Evolutionary conservation across 1,140 invertebrate species (phyloP).

Genomic region (Euwallacea fornicatus): DNA sequence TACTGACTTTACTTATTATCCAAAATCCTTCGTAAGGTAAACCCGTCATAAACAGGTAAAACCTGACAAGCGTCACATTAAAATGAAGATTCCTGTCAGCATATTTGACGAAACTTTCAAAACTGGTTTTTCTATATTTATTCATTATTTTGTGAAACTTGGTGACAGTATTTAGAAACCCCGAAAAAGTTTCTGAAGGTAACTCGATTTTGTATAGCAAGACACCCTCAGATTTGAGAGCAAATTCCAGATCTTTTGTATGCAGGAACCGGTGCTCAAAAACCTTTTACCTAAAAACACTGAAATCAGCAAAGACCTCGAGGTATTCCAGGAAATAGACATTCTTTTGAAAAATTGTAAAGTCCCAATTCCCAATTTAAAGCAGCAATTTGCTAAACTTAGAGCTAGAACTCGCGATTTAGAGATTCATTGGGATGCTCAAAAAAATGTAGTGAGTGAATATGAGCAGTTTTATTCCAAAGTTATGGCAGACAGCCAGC

Average conservation of each 20-base stretch:
- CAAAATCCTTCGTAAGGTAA: too few species aligned
- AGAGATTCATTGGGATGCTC: not conserved
- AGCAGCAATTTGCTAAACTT: slow-evolving; percentile 24
- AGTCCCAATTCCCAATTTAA: slow-evolving; percentile 27
- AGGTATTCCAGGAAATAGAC: slow-evolving; percentile 36
- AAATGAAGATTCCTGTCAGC: too few species aligned
- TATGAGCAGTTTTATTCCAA: slow-evolving; percentile 41
- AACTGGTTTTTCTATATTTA: too few species aligned
- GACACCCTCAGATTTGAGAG: too few species aligned
- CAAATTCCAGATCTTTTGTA: slow-evolving; percentile 39
- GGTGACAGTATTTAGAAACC: too few species aligned
- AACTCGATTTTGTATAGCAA: too few species aligned
- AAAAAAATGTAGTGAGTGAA: slow-evolving; percentile 30
- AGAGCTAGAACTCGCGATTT: slow-evolving; percentile 27
- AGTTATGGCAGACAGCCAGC: slow-evolving; percentile 36
- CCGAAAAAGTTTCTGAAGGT: too few species aligned
- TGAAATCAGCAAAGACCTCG: slow-evolving; percentile 24
- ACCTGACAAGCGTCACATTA: too few species aligned
- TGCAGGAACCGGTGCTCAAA: slow-evolving; percentile 40
- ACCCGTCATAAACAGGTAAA: too few species aligned
- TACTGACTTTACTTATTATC: too few species aligned
- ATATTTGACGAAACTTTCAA: too few species aligned
- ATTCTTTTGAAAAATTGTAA: slow-evolving; percentile 25
- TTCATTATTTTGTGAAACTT: too few species aligned
- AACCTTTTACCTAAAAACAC: slow-evolving; percentile 32